Evolutionary conservation across 2,797 vertebrate species (phyloP).

Genomic region (Chromis chromis): DNA sequence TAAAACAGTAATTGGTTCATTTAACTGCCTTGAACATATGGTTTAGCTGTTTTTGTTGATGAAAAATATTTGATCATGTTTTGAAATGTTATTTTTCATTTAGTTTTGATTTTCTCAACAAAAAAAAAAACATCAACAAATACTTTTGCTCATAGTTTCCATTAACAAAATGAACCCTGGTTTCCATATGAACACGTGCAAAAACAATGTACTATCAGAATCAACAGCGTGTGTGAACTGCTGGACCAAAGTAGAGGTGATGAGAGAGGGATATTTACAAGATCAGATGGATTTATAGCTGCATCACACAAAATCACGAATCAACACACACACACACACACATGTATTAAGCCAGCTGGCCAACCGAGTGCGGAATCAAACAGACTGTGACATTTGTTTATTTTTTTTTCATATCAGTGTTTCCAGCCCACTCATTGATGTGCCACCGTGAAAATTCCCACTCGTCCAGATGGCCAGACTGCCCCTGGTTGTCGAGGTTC

Average conservation of each 20-base stretch:
- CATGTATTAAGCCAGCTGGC: constrained; percentile 26
- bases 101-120: too few relatives aligned
- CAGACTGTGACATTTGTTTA: constrained; percentile 43
- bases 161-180: too few relatives aligned
- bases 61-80: too few relatives aligned
- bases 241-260: background rate
- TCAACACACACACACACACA: background rate
- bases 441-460: constrained; percentile 4
- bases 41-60: too few relatives aligned
- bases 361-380: constrained; percentile 35
- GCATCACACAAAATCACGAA: background rate
- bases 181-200: too few relatives aligned
- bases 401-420: constrained; percentile 19
- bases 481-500: constrained; percentile 28
- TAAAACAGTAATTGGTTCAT: too few relatives aligned
- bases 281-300: constrained; percentile 24
- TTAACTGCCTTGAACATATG: too few relatives aligned
- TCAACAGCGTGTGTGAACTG: background rate
- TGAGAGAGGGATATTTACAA: background rate
- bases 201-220: background rate
- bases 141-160: too few relatives aligned
- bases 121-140: too few relatives aligned
- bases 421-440: constrained; percentile 22
- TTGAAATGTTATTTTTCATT: too few relatives aligned
- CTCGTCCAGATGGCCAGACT: constrained; percentile 54